phyloP scores from a whole-genome alignment of 2,113 vertebrate genomes.

The Periophthalmodon schlosseri region DNA sequence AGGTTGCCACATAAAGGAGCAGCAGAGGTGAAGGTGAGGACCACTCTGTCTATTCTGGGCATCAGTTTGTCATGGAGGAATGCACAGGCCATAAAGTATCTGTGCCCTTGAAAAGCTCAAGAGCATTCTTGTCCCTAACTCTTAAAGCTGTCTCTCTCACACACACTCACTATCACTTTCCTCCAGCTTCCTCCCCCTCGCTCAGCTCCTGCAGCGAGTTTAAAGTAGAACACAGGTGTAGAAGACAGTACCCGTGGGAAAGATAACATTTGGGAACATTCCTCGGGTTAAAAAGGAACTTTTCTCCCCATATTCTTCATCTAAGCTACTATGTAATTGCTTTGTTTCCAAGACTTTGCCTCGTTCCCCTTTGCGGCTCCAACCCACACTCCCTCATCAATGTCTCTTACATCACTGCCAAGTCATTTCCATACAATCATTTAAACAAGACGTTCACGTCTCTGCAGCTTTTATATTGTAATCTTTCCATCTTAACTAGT shows the following conservation, averaged over 20 bases:
- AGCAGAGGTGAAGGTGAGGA: slow-evolving; percentile 54
- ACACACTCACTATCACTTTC: slow-evolving; percentile 57
- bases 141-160: slow-evolving; percentile 58
- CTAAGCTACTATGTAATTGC: slow-evolving; percentile 56
- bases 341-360: slow-evolving; percentile 47
- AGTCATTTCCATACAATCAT: slow-evolving; percentile 66
- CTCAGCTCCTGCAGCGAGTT: slow-evolving; percentile 44
- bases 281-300: slow-evolving; percentile 43
- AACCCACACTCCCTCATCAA: slow-evolving; percentile 33
- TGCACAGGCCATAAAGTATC: slow-evolving; percentile 70
- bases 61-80: slow-evolving; percentile 70
- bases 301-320: slow-evolving; percentile 48
- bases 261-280: slow-evolving; percentile 66
- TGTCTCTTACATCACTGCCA: slow-evolving; percentile 62
- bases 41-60: slow-evolving; percentile 65
- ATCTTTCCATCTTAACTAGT: slow-evolving; percentile 57
- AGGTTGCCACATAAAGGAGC: slow-evolving; percentile 61
- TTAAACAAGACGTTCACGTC: slow-evolving; percentile 59
- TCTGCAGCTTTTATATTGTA: slow-evolving; percentile 45
- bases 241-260: slow-evolving; percentile 49
- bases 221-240: slow-evolving; percentile 68
- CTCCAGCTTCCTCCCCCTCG: slow-evolving; percentile 29
- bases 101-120: slow-evolving; percentile 71
- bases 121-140: slow-evolving; percentile 63
- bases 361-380: slow-evolving; percentile 54